phyloP scores from a whole-genome alignment of 2,113 vertebrate species.

The Caloenas nicobarica region DNA sequence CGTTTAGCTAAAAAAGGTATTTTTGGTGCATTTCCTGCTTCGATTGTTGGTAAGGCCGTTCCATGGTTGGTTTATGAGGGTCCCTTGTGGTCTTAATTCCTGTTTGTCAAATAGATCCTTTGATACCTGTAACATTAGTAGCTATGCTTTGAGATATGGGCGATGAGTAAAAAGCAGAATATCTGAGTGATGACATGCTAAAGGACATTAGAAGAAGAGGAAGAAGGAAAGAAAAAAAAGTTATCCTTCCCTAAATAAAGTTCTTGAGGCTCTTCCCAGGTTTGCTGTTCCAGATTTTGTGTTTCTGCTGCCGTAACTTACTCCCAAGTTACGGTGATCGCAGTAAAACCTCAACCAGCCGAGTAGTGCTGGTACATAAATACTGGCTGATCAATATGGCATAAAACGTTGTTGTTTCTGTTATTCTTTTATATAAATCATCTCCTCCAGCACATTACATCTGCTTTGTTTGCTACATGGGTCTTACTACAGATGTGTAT shows the following conservation, averaged over 20 bases:
- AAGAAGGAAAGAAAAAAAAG: background rate
- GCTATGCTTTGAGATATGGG: background rate
- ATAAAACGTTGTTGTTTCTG: background rate
- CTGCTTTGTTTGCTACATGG: background rate
- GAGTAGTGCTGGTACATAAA: accelerated
- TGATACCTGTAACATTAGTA: background rate
- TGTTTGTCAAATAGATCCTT: background rate
- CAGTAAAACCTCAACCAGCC: background rate
- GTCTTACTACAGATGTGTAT: background rate
- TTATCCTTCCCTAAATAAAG: background rate
- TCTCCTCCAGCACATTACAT: background rate
- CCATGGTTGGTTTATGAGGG: background rate
- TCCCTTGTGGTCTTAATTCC: background rate
- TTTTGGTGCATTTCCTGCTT: background rate
- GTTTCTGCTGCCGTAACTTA: background rate
- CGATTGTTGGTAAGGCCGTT: background rate
- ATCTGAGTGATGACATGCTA: background rate
- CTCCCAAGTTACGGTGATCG: accelerated
- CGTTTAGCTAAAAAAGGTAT: background rate
- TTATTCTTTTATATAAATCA: background rate
- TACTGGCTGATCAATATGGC: background rate
- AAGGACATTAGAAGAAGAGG: background rate
- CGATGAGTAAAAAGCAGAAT: background rate
- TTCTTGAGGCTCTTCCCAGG: background rate
- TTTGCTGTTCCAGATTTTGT: background rate